Conservation (phyloP, 1,140 invertebrate species). For the Psilanteris sp. region DNA sequence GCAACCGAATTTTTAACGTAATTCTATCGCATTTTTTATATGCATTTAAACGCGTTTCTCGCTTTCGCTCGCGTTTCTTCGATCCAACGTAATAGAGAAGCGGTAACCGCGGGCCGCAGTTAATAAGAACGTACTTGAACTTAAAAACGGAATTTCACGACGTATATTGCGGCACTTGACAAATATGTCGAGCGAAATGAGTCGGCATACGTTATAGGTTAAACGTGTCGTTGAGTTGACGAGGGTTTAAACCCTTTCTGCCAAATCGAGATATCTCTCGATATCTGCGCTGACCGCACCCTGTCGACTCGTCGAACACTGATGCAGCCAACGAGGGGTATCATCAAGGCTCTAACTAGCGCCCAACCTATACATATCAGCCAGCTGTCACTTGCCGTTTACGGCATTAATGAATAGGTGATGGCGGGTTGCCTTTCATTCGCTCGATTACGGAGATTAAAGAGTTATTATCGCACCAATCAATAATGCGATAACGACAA, state of each 20-base stretch:
- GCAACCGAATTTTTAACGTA: slow-evolving; percentile 6
- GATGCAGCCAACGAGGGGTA: slow-evolving; percentile 38
- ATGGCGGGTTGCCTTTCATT: slow-evolving; percentile 60
- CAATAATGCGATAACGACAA: slow-evolving; percentile 39
- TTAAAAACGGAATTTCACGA: slow-evolving; percentile 14
- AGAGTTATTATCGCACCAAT: slow-evolving; percentile 64
- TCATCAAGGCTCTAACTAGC: slow-evolving; percentile 50
- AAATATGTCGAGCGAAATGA: slow-evolving; percentile 29
- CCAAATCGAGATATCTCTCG: slow-evolving; percentile 53
- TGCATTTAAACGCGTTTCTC: slow-evolving; percentile 10
- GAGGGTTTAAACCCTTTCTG: slow-evolving; percentile 55
- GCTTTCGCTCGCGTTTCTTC: too few species aligned
- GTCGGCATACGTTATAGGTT: slow-evolving; percentile 26
- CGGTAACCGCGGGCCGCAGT: not conserved
- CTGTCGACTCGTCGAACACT: slow-evolving; percentile 51
- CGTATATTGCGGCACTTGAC: slow-evolving; percentile 15
- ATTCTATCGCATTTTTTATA: slow-evolving; percentile 2
- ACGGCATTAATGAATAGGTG: slow-evolving; percentile 72
- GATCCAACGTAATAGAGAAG: too few species aligned
- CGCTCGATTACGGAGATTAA: slow-evolving; percentile 69
- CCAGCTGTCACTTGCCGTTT: slow-evolving; percentile 73
- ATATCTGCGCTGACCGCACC: slow-evolving; percentile 56
- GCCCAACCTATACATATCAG: slow-evolving; percentile 51
- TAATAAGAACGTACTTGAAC: slow-evolving; percentile 20
- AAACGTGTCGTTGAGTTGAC: slow-evolving; percentile 44